These are phyloP conservation scores for Sandelia bainsii DNA, from an alignment of 2,797 vertebrate genomes.

Conservation along the genomic window DNA sequence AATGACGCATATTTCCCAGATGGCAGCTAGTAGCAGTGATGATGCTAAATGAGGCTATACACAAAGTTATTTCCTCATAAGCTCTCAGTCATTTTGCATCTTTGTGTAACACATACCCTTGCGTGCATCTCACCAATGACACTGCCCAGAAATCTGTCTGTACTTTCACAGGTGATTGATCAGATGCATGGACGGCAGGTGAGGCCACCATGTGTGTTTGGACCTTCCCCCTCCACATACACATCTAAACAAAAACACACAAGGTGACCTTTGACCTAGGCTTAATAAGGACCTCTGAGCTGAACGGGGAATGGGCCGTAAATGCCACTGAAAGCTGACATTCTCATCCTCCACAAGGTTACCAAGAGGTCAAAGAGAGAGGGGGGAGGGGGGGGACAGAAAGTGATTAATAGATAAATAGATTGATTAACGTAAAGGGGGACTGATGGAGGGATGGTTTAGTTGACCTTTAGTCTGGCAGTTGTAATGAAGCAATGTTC, in stretches of 20 bases:
- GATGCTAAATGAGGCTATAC: no score
- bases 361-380: conserved; percentile 53
- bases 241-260: conserved; percentile 43
- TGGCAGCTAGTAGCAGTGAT: no score
- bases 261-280: conserved; percentile 66
- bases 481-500: conserved; percentile 40
- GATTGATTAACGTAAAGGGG: conserved; percentile 43
- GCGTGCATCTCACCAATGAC: no score
- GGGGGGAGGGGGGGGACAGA: conserved; percentile 19
- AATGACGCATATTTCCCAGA: no score
- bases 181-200: conserved; percentile 50
- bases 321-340: conserved; percentile 74
- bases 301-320: conserved; percentile 63
- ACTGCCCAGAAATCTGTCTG: not conserved
- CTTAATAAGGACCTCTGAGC: conserved; percentile 70
- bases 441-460: conserved; percentile 41
- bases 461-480: conserved; percentile 67
- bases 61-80: no score
- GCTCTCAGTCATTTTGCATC: no score
- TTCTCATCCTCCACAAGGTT: conserved; percentile 68
- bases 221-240: not conserved
- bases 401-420: conserved; percentile 54
- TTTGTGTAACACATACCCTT: no score
- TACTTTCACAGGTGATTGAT: conserved; percentile 56
- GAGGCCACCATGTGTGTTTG: conserved; percentile 25